Percentiles rank a stretch among this genome's conserved stretches.
Evolutionary conservation across 2,797 vertebrate genomes (phyloP).

Genomic region (Acanthiza pusilla): DNA sequence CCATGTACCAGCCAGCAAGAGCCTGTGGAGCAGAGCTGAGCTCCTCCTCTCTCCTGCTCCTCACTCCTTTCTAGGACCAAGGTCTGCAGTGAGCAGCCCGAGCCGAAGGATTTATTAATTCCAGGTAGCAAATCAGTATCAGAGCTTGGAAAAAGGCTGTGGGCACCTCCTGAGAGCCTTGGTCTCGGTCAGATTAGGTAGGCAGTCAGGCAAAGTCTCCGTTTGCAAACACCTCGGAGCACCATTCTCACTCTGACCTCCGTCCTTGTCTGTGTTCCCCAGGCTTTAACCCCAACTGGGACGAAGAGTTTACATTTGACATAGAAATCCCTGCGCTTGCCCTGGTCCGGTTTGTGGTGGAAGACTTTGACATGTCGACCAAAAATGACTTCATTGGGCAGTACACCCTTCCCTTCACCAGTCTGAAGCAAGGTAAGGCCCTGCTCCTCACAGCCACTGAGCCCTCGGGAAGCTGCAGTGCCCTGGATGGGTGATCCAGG

Average conservation of each 20-base stretch:
- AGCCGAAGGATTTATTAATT: neutral
- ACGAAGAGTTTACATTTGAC: conserved; percentile 80
- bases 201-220: neutral
- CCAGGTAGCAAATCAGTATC: neutral
- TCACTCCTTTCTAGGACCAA: neutral
- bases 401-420: conserved; percentile 86
- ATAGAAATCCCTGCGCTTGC: conserved; percentile 84
- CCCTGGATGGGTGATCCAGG: neutral
- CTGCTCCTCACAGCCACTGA: neutral
- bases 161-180: neutral
- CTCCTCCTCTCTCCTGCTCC: neutral
- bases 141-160: neutral
- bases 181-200: neutral
- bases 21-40: neutral
- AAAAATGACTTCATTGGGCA: conserved; percentile 90
- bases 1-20: neutral
- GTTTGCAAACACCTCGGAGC: neutral
- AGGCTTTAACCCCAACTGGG: conserved; percentile 94
- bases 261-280: neutral
- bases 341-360: conserved; percentile 87
- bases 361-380: conserved; percentile 85
- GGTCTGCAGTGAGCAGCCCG: neutral
- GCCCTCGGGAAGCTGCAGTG: neutral
- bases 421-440: conserved; percentile 84
- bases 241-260: neutral